Evolutionary conservation across 2,113 vertebrate species (phyloP), one percentile per base, ranked within the genome.

Genomic region (Pelecanoides urinatrix): DNA sequence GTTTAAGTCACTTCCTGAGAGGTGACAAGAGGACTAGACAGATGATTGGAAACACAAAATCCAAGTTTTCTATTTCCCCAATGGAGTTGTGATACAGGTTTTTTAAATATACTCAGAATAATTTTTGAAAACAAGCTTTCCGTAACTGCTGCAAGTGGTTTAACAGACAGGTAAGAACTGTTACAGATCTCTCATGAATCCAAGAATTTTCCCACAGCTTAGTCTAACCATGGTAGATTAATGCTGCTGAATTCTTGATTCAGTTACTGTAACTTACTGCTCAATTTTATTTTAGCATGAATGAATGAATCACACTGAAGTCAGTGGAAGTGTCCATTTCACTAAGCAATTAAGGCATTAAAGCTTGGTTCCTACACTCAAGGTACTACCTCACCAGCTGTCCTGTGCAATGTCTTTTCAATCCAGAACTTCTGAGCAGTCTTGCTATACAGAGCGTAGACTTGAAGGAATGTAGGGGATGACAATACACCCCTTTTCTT

Each of bases 61-160:
- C 59, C 45, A 73, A 61, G 45, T 58, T 78, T 53, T 50, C 34
- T 44, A 1, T 92, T 83, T 83, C n/a, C 59, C 29, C 29, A 49
- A 1, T 25, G 50, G 29, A 84, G 15, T 40, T 0, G 0, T 1
- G 3, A 62, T 5, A 74, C 23, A 29, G 11, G 1, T 2, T 34
- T 77, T 75, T 66, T 74, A 27, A 79, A 75, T 16, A 30, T 71
- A 83, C 42, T 58, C 40, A 49, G 13, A 42, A 15, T 11, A 13
- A 72, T 26, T 67, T 83, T 47, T 68, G n/a, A 68, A 79, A 91
- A 65, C 7, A 68, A 86, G 16, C 13, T 78, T 79, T 67, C 30
- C 1, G 0, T 55, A 76, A 72, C 66, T 63, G 22, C 82, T 90
- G 8, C 21, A 34, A 88, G 30, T 22, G 34, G 42, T n/a, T 83